Conservation (phyloP, 2,113 vertebrate species). For the Gambusia affinis region DNA sequence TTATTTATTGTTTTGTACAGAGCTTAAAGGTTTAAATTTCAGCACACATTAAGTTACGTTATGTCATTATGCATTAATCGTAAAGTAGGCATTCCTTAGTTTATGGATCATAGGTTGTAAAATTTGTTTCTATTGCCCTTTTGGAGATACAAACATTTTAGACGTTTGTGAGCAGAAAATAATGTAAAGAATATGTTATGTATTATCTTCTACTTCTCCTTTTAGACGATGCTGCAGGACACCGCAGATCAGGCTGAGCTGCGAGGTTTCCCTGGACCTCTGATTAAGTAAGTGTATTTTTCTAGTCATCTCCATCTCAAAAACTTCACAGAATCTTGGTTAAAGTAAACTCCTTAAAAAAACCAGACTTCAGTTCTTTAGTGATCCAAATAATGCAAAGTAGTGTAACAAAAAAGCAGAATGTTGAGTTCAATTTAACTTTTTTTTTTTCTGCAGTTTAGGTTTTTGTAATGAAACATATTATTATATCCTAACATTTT, state of each 20-base stretch:
- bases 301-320: not conserved
- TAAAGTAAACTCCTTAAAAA: not conserved
- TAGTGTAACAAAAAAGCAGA: not conserved
- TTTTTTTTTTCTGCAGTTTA: not conserved
- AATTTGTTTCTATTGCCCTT: too few species aligned
- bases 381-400: too few species aligned
- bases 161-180: not conserved
- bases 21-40: not conserved
- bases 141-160: not conserved
- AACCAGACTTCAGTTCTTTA: too few species aligned
- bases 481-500: not conserved
- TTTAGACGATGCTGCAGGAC: constrained; percentile 89
- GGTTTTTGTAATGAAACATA: not conserved
- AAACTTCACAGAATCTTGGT: not conserved
- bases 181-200: not conserved
- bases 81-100: not conserved
- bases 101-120: not conserved
- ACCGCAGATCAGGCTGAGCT: constrained; percentile 89
- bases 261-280: constrained; percentile 90
- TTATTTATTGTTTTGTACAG: not conserved
- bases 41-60: too few species aligned
- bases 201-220: constrained; percentile 19
- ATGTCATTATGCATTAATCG: too few species aligned
- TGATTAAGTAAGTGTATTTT: constrained; percentile 85
- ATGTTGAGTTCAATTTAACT: not conserved